phyloP scores from a whole-genome alignment of 2,113 vertebrate genomes.

The Sterrhoptilus dennistouni region DNA sequence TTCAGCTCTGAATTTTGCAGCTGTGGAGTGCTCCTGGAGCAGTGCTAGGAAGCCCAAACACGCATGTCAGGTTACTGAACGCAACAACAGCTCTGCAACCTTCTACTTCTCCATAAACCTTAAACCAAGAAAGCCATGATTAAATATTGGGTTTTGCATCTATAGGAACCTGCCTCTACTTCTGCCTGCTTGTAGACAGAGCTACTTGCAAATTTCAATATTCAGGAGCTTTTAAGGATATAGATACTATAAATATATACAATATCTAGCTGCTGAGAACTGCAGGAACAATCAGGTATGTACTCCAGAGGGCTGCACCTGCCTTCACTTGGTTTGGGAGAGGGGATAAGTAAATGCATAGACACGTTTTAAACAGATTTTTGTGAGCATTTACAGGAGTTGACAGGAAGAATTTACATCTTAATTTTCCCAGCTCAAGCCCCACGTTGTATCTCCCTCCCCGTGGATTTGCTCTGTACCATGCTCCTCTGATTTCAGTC shows the following conservation, averaged over 20 bases:
- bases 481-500: not conserved
- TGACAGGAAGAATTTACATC: not conserved
- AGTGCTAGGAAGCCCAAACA: not conserved
- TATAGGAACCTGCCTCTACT: slow-evolving; percentile 59
- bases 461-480: slow-evolving; percentile 3
- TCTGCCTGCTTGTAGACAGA: slow-evolving; percentile 70
- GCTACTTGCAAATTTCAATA: slow-evolving; percentile 66
- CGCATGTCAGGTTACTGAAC: not conserved
- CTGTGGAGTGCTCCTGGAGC: not conserved
- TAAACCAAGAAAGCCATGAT: slow-evolving; percentile 26
- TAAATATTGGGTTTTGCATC: slow-evolving; percentile 36
- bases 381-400: not conserved
- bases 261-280: slow-evolving; percentile 47
- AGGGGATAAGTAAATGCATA: not conserved
- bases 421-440: not conserved
- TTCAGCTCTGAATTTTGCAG: not conserved
- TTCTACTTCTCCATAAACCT: slow-evolving; percentile 35
- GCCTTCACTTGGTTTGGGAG: slow-evolving; percentile 21
- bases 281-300: slow-evolving; percentile 29
- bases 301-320: not conserved
- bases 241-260: slow-evolving; percentile 27
- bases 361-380: not conserved
- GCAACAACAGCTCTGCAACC: not conserved
- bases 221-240: slow-evolving; percentile 60
- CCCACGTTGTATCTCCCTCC: not conserved